Base-by-base conservation (phyloP, 2,888 invertebrate species). In the Listrodromus nycthemerus region DNA sequence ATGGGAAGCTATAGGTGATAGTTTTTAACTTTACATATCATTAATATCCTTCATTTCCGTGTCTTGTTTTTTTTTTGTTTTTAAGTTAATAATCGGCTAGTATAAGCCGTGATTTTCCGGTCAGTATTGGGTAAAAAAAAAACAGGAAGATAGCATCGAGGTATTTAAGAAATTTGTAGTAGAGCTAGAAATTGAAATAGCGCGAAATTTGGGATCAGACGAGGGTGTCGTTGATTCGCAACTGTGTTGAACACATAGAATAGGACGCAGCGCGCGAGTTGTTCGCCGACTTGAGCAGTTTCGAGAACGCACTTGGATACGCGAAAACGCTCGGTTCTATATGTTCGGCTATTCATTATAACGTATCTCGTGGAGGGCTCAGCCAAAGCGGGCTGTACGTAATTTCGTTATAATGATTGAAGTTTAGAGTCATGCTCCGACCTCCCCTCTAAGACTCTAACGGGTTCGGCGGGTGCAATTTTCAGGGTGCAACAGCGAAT, bases 381-480 rank as follows among this genome's bases (percentile, higher is more conserved):
- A 65, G 24, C 69, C 27, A 67, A 58, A 66, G 37, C 73, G 77
- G 67, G 41, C 70, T 86, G 83, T 81, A 86, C 86, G 88, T 89
- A 90, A 90, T 88, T 90, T 88, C 88, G 89, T 90, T 90, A 90
- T 90, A 90, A 90, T 89, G 90, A 90, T 90, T 90, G 89, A 90
- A 90, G 90, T 90, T 90, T 90, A 85, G 85, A 85, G 84, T 82
- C 76, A 69, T 67, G 71, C 80, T 73, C 69, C 55, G 69, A 52
- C 80, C 76, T 65, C 69, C 76, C 65, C 55, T 71, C 58, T 63
- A 67, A 37, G 41, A 69, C 61, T 65, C 69, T 69, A 19, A n/a
- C 41, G 61, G 67, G 45, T 13, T 52, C 27, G 21, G 33, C 66
- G 66, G 21, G 45, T 41, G 48, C 27, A 33, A 50, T 58, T 21